Percentiles rank a stretch among this genome's conserved stretches.
Conservation (phyloP, 2,888 invertebrate genomes). For the Merodon equestris region DNA sequence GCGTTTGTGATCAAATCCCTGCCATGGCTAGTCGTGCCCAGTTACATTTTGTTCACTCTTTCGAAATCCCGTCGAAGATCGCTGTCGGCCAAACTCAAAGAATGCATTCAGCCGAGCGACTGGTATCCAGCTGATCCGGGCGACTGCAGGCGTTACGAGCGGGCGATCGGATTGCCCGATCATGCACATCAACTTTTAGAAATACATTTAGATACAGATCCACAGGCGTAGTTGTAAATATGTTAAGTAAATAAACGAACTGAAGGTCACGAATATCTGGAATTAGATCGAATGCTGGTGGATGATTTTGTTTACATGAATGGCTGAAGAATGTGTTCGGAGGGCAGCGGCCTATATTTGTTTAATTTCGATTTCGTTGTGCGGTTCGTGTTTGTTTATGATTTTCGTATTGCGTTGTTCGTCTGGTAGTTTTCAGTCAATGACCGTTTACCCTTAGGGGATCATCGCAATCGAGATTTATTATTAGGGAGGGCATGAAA, state of each 20-base stretch:
- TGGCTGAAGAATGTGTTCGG: too few species aligned
- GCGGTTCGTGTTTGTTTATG: too few species aligned
- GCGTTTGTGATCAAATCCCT: slow-evolving; percentile 53
- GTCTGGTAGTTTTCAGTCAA: too few species aligned
- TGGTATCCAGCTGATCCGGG: slow-evolving; percentile 78
- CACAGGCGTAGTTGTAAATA: slow-evolving; percentile 40
- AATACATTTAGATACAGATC: slow-evolving; percentile 61
- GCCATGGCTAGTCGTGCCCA: slow-evolving; percentile 67
- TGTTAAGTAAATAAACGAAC: slow-evolving; percentile 35
- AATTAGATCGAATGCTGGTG: too few species aligned
- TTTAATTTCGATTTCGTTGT: too few species aligned
- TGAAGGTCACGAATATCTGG: not conserved
- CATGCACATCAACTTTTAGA: slow-evolving; percentile 64
- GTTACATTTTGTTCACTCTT: slow-evolving; percentile 56
- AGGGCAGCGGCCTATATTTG: too few species aligned
- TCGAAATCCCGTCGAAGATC: slow-evolving; percentile 66
- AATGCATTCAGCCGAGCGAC: slow-evolving; percentile 77
- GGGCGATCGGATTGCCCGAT: slow-evolving; percentile 74
- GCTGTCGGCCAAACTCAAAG: slow-evolving; percentile 73
- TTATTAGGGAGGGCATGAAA: too few species aligned
- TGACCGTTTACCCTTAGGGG: too few species aligned
- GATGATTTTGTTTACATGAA: too few species aligned
- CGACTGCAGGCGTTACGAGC: slow-evolving; percentile 76
- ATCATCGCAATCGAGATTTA: too few species aligned
- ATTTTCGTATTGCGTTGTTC: too few species aligned